Base-by-base conservation (phyloP, 2,797 vertebrate species). In the Enteromius paludinosus region DNA sequence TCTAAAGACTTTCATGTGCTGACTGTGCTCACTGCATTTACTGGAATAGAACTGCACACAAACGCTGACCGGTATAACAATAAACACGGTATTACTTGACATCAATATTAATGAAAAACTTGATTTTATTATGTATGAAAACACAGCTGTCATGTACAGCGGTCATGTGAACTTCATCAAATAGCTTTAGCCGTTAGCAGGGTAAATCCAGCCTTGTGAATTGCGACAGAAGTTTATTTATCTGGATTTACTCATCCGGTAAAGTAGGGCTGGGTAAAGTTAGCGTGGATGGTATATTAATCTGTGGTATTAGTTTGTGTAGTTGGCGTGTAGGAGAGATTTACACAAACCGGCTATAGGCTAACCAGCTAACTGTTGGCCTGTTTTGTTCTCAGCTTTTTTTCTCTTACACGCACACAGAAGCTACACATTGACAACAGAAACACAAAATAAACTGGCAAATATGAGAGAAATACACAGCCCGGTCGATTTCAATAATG, bases 151-250 rank as follows among this genome's bases (percentile, higher is more conserved):
- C 41, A 61, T 47, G 49, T 75, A 59, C 81, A 33, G 3, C 17
- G 43, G 23, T 59, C 52, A 56, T n/a, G 61, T 47, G 15, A 80
- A 56, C 85, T 80, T 70, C 66, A 59, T 54, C 45, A 47, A 81
- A 69, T 65, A 83, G 64, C 82, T 62, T 77, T 80, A 75, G 78
- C 81, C 25, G 64, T 79, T 83, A 74, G 77, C 47, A 70, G 25
- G 17, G 61, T 56, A 28, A 66, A 62, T 81, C 43, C 59, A 69
- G 45, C 11, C n/a, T 38, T 14, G 15, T 56, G 25, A 82, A 69
- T 49, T 23, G 35, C 18, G 25, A 28, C 35, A 56, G 75, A 65
- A 4, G 35, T 59, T 49, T 4, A 25, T 70, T 38, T n/a, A 41
- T 33, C 38, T 70, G 73, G 38, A 59, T 83, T 82, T 83, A 70